phyloP scores from a whole-genome alignment of 2,888 invertebrate species.

The Drosophila anomalipes region DNA sequence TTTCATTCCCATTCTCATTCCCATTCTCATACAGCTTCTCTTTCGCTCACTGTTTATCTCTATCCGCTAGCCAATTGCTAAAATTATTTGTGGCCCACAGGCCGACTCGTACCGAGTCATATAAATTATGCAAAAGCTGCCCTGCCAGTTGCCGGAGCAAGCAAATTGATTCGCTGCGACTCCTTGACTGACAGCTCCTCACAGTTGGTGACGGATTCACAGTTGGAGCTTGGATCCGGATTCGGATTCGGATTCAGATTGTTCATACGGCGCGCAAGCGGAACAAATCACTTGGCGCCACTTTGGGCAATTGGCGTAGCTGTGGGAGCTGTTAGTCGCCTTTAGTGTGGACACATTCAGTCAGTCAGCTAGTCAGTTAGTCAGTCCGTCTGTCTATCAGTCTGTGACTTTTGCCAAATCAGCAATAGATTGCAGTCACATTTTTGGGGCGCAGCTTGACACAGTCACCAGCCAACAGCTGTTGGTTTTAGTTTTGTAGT shows the following conservation, averaged over 20 bases:
- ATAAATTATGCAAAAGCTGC: slow-evolving; percentile 56
- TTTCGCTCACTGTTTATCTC: slow-evolving; percentile 1
- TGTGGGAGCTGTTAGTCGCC: slow-evolving; percentile 34
- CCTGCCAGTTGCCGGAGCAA: slow-evolving; percentile 21
- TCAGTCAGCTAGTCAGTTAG: neutral
- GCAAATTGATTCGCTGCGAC: slow-evolving; percentile 57
- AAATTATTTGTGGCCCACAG: slow-evolving; percentile 73
- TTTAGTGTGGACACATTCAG: slow-evolving; percentile 16
- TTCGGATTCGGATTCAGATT: neutral
- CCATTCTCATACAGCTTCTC: neutral
- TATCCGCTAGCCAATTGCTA: slow-evolving; percentile 59
- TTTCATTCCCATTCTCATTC: no score
- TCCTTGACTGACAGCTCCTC: slow-evolving; percentile 34
- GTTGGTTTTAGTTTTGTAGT: neutral
- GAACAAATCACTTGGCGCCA: slow-evolving; percentile 44
- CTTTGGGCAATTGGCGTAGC: slow-evolving; percentile 47
- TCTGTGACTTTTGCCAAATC: slow-evolving; percentile 56
- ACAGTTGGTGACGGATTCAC: slow-evolving; percentile 55
- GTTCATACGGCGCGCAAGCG: slow-evolving; percentile 2
- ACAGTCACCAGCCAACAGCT: slow-evolving; percentile 27
- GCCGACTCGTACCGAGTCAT: slow-evolving; percentile 37
- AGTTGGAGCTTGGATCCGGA: neutral
- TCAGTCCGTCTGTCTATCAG: slow-evolving; percentile 1
- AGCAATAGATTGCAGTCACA: slow-evolving; percentile 62
- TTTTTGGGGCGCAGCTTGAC: slow-evolving; percentile 43